phyloP scores from a whole-genome alignment of 2,888 invertebrate genomes.

The Craniophora ligustri region DNA sequence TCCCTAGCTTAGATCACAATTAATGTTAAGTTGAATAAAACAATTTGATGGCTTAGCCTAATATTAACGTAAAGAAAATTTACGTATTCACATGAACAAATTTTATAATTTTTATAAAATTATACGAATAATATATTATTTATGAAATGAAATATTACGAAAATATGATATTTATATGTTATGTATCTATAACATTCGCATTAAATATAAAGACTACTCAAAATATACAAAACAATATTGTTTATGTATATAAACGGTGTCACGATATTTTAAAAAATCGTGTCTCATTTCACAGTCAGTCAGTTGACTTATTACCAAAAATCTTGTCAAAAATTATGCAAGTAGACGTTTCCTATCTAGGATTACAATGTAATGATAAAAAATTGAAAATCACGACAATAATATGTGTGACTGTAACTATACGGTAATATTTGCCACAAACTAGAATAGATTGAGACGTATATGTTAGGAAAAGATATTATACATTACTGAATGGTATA shows the following conservation, averaged over 20 bases:
- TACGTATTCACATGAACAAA: not conserved
- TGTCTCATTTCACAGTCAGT: too few species aligned
- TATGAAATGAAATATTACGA: too few species aligned
- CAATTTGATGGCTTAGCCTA: not conserved
- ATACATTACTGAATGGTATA: conserved; percentile 30
- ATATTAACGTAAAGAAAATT: not conserved
- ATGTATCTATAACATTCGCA: too few species aligned
- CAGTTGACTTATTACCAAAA: too few species aligned
- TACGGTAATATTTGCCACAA: conserved; percentile 52
- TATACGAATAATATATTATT: too few species aligned
- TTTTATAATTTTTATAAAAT: not conserved
- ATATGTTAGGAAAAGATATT: conserved; percentile 32
- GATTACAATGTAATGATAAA: conserved; percentile 35
- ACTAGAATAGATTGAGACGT: conserved; percentile 37
- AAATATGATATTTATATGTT: too few species aligned
- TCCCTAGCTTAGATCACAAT: too few species aligned
- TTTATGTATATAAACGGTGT: not conserved
- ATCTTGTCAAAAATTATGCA: not conserved
- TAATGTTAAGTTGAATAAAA: too few species aligned
- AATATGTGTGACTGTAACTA: conserved; percentile 51
- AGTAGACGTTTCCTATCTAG: conserved; percentile 25
- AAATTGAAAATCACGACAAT: conserved; percentile 51
- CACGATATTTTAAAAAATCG: too few species aligned
- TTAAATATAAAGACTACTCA: too few species aligned
- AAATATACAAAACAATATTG: too few species aligned